Evolutionary conservation across 2,888 invertebrate genomes (phyloP).

Genomic region (Hydrotaea cyrtoneurina): DNA sequence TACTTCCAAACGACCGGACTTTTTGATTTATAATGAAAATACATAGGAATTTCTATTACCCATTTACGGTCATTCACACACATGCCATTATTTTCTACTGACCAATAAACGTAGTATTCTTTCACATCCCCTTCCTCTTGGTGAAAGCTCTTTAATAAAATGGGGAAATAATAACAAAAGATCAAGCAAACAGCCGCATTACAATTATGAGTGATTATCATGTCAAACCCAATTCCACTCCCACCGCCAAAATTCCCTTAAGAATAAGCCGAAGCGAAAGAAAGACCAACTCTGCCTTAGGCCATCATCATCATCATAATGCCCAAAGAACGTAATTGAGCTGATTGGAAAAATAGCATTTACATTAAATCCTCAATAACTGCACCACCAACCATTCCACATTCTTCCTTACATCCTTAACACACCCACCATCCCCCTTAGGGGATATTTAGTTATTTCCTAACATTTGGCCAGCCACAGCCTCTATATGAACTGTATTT

Average conservation of each 20-base stretch:
- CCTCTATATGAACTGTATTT: slow-evolving; percentile 14
- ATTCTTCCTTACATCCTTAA: neutral
- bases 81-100: too few relatives aligned
- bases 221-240: neutral
- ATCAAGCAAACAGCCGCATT: neutral
- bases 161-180: neutral
- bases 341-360: slow-evolving; percentile 12
- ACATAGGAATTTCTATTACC: too few relatives aligned
- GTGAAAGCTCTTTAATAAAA: neutral
- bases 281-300: neutral
- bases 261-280: neutral
- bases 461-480: neutral
- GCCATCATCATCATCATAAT: neutral
- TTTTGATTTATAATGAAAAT: too few relatives aligned
- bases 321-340: neutral
- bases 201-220: slow-evolving; percentile 9
- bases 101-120: too few relatives aligned
- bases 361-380: slow-evolving; percentile 2
- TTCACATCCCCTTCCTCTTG: neutral
- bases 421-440: neutral
- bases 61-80: too few relatives aligned
- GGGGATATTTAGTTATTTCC: slow-evolving; percentile 5
- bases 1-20: too few relatives aligned
- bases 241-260: neutral
- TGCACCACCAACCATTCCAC: neutral